phyloP scores from a whole-genome alignment of 64 coral and sea anemone species.

The Astreopora myriophthalma region DNA sequence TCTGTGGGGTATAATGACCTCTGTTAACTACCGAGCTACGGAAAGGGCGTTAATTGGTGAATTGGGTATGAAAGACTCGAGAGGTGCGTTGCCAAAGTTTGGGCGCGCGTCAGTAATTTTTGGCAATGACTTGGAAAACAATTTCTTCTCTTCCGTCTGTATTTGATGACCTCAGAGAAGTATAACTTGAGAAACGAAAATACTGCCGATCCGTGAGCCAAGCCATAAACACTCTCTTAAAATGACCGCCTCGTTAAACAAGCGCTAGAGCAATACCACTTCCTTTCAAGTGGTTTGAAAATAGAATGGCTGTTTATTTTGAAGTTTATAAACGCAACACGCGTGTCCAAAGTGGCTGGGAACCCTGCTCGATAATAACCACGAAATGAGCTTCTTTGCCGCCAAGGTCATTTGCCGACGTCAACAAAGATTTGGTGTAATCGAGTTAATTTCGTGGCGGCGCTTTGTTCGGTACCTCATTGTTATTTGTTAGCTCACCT shows the following conservation, averaged over 20 bases:
- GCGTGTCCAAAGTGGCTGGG: neutral
- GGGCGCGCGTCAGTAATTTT: too few relatives aligned
- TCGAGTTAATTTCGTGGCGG: neutral
- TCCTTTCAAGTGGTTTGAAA: neutral
- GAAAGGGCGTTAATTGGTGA: too few relatives aligned
- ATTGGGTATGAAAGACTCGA: too few relatives aligned
- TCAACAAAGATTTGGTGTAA: neutral
- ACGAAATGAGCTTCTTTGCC: neutral
- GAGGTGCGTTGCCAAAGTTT: too few relatives aligned
- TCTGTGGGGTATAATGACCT: too few relatives aligned
- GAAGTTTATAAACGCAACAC: neutral
- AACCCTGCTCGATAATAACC: neutral
- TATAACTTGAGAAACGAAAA: neutral
- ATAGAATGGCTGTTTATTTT: neutral
- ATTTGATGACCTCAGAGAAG: neutral
- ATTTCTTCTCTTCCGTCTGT: too few relatives aligned
- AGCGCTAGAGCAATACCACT: neutral
- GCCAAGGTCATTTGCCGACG: neutral
- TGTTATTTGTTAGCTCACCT: too few relatives aligned
- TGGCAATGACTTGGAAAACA: too few relatives aligned
- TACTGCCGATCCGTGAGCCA: neutral
- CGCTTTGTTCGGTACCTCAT: too few relatives aligned
- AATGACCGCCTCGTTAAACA: neutral
- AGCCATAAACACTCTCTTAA: neutral
- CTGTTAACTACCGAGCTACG: too few relatives aligned